These are phyloP conservation scores for Balaeniceps rex DNA, from an alignment of 2,113 vertebrate genomes.

Conservation along the genomic window DNA sequence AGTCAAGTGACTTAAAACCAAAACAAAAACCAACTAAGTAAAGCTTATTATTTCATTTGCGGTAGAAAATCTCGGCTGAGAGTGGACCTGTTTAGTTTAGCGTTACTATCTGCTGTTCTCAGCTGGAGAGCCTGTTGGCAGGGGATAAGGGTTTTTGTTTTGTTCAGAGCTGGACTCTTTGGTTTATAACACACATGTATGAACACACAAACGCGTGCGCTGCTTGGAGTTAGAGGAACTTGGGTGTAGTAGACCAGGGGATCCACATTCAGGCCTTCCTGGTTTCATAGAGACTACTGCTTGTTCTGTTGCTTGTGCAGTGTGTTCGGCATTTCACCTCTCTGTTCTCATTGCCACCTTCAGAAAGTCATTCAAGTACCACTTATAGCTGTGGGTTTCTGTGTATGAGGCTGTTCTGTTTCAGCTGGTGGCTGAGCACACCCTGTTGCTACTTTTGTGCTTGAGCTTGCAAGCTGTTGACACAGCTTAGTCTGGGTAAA, in stretches of 20 bases:
- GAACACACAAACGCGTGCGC: rapidly evolving
- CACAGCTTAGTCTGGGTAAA: not conserved
- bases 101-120: not conserved
- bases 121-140: not conserved
- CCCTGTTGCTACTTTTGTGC: not conserved
- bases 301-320: not conserved
- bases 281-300: not conserved
- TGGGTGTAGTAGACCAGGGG: not conserved
- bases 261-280: not conserved
- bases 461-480: not conserved
- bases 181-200: not conserved
- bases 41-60: slow-evolving; percentile 10
- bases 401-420: not conserved
- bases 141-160: not conserved
- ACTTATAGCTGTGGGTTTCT: not conserved
- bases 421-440: not conserved
- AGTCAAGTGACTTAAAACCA: not conserved
- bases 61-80: not conserved
- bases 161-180: not conserved
- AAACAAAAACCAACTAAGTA: not conserved
- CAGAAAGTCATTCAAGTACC: not conserved
- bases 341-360: not conserved
- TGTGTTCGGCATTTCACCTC: not conserved
- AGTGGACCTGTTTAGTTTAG: not conserved
- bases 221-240: not conserved